These are phyloP conservation scores for Gavia stellata DNA, from an alignment of 2,113 vertebrate species.

Conservation along the genomic window DNA sequence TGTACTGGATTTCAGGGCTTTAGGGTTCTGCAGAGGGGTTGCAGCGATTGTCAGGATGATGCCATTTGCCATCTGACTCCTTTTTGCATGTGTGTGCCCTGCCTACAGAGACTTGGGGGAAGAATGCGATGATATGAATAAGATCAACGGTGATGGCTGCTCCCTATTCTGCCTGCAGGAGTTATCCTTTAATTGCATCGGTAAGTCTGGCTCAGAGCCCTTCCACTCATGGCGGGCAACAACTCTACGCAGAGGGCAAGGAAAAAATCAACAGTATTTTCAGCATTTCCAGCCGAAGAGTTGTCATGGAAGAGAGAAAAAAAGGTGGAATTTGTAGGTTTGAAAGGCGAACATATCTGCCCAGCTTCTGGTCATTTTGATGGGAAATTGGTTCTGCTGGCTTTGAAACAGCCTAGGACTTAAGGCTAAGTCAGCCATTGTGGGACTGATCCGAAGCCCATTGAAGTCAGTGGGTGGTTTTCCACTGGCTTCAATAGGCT, in stretches of 20 bases:
- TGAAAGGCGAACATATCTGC: constrained; percentile 64
- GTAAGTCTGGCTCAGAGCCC: constrained; percentile 73
- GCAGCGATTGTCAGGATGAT: background rate
- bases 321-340: constrained; percentile 59
- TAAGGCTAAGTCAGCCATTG: constrained; percentile 69
- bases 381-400: constrained; percentile 70
- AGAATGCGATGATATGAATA: constrained; percentile 95
- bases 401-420: constrained; percentile 57
- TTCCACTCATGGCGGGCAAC: background rate
- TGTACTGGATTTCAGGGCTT: background rate
- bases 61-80: background rate
- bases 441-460: constrained; percentile 52
- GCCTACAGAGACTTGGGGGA: constrained; percentile 83
- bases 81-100: constrained; percentile 14
- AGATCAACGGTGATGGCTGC: constrained; percentile 91
- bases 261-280: background rate
- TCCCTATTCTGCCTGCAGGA: constrained; percentile 92
- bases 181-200: constrained; percentile 91
- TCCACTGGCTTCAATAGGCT: constrained; percentile 48
- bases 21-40: background rate
- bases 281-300: background rate
- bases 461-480: constrained; percentile 67
- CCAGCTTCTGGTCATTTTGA: constrained; percentile 62
- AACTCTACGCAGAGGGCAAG: background rate
- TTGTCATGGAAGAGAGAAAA: constrained; percentile 30